A percentile compares a stretch with the other conserved stretches of the same genome.
These are phyloP conservation scores for Spodoptera exigua DNA, from an alignment of 2,888 invertebrate species.

Conservation along the genomic window DNA sequence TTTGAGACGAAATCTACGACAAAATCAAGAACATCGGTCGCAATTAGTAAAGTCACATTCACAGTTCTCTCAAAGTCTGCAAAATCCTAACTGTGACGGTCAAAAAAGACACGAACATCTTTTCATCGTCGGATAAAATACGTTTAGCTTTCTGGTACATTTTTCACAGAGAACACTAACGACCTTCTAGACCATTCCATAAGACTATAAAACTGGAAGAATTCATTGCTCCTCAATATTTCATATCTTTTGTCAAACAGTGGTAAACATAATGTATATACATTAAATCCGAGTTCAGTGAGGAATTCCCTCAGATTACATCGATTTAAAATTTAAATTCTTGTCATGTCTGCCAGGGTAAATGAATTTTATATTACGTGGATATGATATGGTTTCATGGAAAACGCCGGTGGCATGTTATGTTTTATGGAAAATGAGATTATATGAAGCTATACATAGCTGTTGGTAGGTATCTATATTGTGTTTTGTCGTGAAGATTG, in stretches of 20 bases:
- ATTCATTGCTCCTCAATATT: too few relatives aligned
- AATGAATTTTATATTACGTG: constrained; percentile 45
- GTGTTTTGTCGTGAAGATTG: not conserved
- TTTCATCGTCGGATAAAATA: too few relatives aligned
- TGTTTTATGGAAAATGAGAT: constrained; percentile 21
- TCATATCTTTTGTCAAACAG: constrained; percentile 12
- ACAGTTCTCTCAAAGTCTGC: too few relatives aligned
- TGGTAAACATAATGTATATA: constrained; percentile 7
- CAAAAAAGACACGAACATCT: too few relatives aligned
- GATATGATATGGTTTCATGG: constrained; percentile 19
- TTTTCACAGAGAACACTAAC: too few relatives aligned
- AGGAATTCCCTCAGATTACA: constrained; percentile 20
- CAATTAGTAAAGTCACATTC: too few relatives aligned
- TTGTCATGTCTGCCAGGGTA: constrained; percentile 26
- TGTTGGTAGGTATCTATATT: constrained; percentile 4
- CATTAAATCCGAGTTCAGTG: constrained; percentile 10
- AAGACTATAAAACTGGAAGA: too few relatives aligned
- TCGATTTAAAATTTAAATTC: constrained; percentile 46
- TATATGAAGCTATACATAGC: not conserved
- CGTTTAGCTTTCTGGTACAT: too few relatives aligned
- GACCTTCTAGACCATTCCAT: too few relatives aligned
- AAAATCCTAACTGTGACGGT: too few relatives aligned
- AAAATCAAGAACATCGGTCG: too few relatives aligned
- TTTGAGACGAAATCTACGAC: too few relatives aligned
- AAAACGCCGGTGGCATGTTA: constrained; percentile 17